Percentiles rank a stretch among this genome's conserved stretches.
Conservation (phyloP, 2,113 vertebrate genomes). For the Ascaphus truei region DNA sequence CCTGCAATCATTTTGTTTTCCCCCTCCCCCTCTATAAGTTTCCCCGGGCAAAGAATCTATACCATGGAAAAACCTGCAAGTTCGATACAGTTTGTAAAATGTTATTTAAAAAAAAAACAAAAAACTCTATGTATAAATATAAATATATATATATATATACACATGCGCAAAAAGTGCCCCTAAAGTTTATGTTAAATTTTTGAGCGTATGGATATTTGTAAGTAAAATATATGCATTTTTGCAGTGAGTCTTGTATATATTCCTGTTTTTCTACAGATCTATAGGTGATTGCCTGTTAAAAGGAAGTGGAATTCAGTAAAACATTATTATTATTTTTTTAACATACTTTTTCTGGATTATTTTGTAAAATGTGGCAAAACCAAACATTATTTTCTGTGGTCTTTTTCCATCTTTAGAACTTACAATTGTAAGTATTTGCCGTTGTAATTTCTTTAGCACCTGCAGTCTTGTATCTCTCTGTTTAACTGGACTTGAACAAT, state of each 20-base stretch:
- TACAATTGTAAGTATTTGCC: too few relatives aligned
- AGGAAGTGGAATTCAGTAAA: conserved; percentile 26
- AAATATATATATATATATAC: conserved; percentile 35
- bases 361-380: too few relatives aligned
- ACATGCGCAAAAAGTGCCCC: conserved; percentile 64
- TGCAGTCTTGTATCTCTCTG: too few relatives aligned
- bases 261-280: conserved; percentile 69
- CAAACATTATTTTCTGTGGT: too few relatives aligned
- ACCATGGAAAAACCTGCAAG: conserved; percentile 70
- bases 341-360: too few relatives aligned
- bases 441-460: too few relatives aligned
- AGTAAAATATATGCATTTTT: conserved; percentile 85
- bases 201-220: conserved; percentile 82
- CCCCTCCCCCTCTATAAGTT: conserved; percentile 63
- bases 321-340: too few relatives aligned
- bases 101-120: conserved; percentile 75
- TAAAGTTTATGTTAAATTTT: conserved; percentile 80
- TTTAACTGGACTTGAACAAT: too few relatives aligned
- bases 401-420: too few relatives aligned
- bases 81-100: conserved; percentile 81
- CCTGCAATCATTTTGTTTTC: conserved; percentile 39
- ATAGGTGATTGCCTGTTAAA: conserved; percentile 44
- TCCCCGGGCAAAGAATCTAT: conserved; percentile 77
- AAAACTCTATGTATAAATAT: conserved; percentile 35
- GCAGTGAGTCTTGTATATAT: conserved; percentile 67